Evolutionary conservation across 2,797 vertebrate genomes (phyloP), one percentile per base, ranked within the genome.

Genomic region (Hyperoplus immaculatus): DNA sequence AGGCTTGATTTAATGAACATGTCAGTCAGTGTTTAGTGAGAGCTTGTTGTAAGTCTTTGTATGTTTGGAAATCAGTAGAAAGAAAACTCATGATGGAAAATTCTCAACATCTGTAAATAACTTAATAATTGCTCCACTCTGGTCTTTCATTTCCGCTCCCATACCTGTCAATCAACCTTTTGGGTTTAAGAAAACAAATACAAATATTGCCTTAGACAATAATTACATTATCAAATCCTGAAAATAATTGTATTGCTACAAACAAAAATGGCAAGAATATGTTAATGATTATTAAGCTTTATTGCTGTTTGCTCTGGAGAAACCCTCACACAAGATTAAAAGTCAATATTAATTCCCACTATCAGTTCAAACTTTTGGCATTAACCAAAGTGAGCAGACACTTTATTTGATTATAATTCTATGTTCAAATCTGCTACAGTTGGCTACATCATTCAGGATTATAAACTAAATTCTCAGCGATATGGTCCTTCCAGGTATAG

Each of bases 171-270:
- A 65, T 88, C 86, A 85, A 29, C 36, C 14, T 38, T 18, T 64
- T 16, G 15, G 41, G 5, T 67, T 70, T 70, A 42, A 55, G 21
- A 39, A 62, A 72, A 63, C 11, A 58, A 55, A 6, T 42, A 42
- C 73, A 73, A 80, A 76, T 72, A 49, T 83, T 83, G 65, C 78
- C 85, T 79, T 75, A 74, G 64, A 68, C 68, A 82, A 65, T n/a
- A 83, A 81, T 62, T 42, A 69, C 50, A 73, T 76, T 82, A 77
- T 76, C 57, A 85, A 84, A 82, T 51, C 29, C 36, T 9, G 38
- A 12, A 59, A 72, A 75, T 62, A 16, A 69, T 55, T 11, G 46
- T 16, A 49, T 38, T 1, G 9, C 38, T 64, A 59, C 55, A 66
- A 87, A 82, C 57, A 58, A 59, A 16, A 45, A 47, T 46, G 50